Conservation (phyloP, 2,113 vertebrate genomes). For the Cyprinodon tularosa region DNA sequence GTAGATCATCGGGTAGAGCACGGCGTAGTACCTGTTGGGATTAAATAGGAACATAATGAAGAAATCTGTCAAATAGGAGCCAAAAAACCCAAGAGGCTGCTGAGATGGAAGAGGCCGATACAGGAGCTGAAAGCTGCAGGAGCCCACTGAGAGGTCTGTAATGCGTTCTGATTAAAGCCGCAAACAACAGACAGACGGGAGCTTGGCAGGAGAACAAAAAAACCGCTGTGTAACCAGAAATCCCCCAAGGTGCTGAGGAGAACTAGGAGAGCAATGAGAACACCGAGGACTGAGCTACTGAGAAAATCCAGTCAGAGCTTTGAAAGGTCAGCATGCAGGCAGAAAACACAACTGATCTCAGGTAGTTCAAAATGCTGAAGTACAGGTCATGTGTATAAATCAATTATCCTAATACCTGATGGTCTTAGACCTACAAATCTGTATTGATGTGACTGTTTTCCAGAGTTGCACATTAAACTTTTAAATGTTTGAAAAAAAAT, state of each 20-base stretch:
- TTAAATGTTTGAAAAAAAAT: too few species aligned
- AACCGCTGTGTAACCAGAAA: constrained; percentile 39
- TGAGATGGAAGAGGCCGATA: constrained; percentile 15
- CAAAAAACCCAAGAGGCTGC: constrained; percentile 7
- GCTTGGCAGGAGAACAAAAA: constrained; percentile 42
- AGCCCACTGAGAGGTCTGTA: neutral
- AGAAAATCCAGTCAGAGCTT: neutral
- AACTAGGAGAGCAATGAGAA: constrained; percentile 43
- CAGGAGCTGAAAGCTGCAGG: constrained; percentile 15
- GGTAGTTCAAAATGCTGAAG: neutral
- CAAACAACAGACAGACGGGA: constrained; percentile 26
- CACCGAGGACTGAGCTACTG: constrained; percentile 20
- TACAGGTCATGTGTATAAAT: neutral
- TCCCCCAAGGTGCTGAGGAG: constrained; percentile 34
- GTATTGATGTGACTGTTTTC: too few species aligned
- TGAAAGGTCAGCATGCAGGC: neutral
- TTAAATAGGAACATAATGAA: constrained; percentile 14
- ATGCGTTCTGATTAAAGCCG: constrained; percentile 36
- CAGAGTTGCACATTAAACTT: too few species aligned
- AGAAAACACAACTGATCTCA: neutral
- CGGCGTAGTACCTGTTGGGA: constrained; percentile 91
- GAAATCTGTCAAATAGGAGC: neutral
- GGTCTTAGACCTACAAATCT: too few species aligned
- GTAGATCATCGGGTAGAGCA: constrained; percentile 98
- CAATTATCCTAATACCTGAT: neutral